A percentile compares a stretch with the other conserved stretches of the same genome.
These are phyloP conservation scores for Drosophila teissieri DNA, from an alignment of 1,140 invertebrate species.

Conservation along the genomic window DNA sequence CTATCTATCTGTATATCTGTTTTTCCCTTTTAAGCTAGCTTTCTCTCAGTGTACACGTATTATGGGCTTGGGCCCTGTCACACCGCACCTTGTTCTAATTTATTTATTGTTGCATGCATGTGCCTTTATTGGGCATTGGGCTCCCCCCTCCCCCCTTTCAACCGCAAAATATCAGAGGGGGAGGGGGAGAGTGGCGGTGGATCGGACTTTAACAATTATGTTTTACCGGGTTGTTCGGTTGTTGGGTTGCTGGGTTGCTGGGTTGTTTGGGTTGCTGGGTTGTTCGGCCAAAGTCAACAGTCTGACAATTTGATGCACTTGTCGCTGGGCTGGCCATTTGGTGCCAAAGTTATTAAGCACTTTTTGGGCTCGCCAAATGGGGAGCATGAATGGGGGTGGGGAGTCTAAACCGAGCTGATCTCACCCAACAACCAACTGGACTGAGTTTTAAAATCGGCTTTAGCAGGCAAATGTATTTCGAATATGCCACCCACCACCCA, in stretches of 20 bases:
- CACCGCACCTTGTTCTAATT: conserved; percentile 77
- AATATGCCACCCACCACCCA: conserved; percentile 38
- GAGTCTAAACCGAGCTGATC: conserved; percentile 14
- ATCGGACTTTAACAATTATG: conserved; percentile 73
- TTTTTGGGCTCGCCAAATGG: conserved; percentile 1
- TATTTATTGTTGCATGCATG: conserved; percentile 77
- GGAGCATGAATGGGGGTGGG: neutral
- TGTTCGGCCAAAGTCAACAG: conserved; percentile 64
- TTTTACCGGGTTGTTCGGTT: conserved; percentile 58
- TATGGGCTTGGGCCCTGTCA: conserved; percentile 1
- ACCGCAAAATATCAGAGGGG: conserved; percentile 27
- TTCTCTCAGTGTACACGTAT: neutral
- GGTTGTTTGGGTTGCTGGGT: too few relatives aligned
- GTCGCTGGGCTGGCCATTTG: conserved; percentile 57
- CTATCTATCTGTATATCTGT: too few relatives aligned
- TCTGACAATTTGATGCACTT: conserved; percentile 78
- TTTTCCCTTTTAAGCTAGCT: too few relatives aligned
- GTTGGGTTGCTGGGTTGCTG: too few relatives aligned
- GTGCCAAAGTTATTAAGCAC: conserved; percentile 77
- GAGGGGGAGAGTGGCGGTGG: neutral
- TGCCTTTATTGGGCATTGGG: conserved; percentile 75
- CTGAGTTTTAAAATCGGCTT: conserved; percentile 58
- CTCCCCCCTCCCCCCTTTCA: conserved; percentile 2
- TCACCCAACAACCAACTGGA: conserved; percentile 29
- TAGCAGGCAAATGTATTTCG: conserved; percentile 72